Base-by-base conservation (phyloP, 2,888 invertebrate species). In the Chelonus formosanus region DNA sequence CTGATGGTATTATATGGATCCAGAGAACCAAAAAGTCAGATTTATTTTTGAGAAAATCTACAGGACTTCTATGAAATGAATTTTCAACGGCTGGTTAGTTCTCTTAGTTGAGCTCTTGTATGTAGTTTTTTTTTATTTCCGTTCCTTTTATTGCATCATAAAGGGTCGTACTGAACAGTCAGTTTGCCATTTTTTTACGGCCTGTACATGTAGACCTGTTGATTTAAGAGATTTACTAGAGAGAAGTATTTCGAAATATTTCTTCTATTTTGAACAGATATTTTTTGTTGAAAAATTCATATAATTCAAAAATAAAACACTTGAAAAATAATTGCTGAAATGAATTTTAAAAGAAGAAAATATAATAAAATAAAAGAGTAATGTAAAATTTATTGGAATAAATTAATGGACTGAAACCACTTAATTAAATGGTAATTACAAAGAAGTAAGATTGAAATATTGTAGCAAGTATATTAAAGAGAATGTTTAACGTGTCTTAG, bases 201-300 rank as follows among this genome's bases (percentile, higher is more conserved):
- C 45, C 62, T 54, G 57, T 61, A 70, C 66, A 67, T 60, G 65
- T 67, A 53, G 61, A 70, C 70, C 69, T 70, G 72, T 73, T 71
- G 71, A 73, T 66, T 73, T 70, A 65, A 63, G 65, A 64, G 40
- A 48, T 52, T 48, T 20, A 20, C 20, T 20, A 20, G 20, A 20
- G 20, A 20, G 20, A 20, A 20, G 2, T 20, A 20, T 20, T 20
- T 20, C 20, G n/a, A n/a, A n/a, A n/a, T n/a, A n/a, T n/a, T n/a
- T n/a, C n/a, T n/a, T 20, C 20, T 1, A 20, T 20, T 20, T 20
- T 20, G 20, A 20, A 20, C 20, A 20, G 20, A 20, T 2, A 20
- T 20, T 20, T 20, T 20, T 20, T 20, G 1, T 20, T 20, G 20
- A 20, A 20, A 20, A 20, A 20, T 20, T 20, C 20, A 20, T 20